These are phyloP conservation scores for Upupa epops DNA, from an alignment of 2,113 vertebrate genomes.

Conservation along the genomic window DNA sequence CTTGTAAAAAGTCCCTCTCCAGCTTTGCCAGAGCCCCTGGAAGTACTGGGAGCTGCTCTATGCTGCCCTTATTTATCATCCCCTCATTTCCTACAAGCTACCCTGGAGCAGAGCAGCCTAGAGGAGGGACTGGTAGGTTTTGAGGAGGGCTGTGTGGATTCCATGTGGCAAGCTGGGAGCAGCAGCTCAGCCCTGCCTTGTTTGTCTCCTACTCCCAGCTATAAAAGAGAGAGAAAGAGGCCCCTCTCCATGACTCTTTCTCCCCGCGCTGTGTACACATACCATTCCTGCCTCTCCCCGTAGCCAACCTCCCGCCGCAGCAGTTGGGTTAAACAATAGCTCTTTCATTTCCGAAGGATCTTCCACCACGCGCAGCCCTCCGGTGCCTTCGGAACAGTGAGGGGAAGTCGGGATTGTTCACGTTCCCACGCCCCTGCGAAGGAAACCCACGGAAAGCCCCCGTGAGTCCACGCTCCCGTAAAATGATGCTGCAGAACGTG, in stretches of 20 bases:
- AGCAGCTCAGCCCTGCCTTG: accelerated
- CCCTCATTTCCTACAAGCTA: background rate
- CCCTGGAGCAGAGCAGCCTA: background rate
- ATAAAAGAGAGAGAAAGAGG: background rate
- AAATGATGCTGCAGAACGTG: accelerated
- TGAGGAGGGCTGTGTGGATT: background rate
- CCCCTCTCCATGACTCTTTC: background rate
- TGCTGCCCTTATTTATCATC: too few relatives aligned
- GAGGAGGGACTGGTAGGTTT: background rate
- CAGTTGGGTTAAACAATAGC: background rate
- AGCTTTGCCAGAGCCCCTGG: too few relatives aligned
- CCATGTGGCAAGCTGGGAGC: accelerated
- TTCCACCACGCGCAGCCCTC: background rate
- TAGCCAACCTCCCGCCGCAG: background rate
- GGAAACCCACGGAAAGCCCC: background rate
- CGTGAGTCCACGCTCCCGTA: accelerated
- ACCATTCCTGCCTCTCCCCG: background rate
- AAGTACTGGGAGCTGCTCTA: too few relatives aligned
- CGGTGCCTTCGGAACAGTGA: accelerated
- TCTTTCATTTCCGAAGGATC: background rate
- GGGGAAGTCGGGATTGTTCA: background rate
- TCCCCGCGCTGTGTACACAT: background rate
- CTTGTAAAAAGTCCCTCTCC: too few relatives aligned
- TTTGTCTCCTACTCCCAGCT: background rate
- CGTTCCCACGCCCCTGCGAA: background rate